Base-by-base conservation (phyloP, 2,888 invertebrate species). In the Microctonus brassicae region DNA sequence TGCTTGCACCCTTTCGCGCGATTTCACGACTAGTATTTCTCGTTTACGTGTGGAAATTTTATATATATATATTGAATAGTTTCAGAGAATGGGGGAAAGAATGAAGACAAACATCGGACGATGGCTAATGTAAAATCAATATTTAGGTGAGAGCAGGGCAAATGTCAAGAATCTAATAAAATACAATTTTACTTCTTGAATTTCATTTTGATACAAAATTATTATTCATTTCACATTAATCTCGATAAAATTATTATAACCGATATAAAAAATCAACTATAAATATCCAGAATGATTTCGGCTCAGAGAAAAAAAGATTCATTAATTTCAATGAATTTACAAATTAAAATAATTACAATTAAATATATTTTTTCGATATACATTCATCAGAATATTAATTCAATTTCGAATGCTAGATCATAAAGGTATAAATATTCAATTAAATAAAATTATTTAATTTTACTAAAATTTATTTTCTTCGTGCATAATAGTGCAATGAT, bases 91-190 rank as follows among this genome's bases (percentile, higher is more conserved):
- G 17, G 58, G 47, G 13, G 55, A 42, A 53, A 55, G 63, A 65
- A 72, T 75, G 65, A 78, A 77, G 65, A 75, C 75, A 73, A 75
- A 76, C 73, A 60, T 64, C 26, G 33, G 63, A 64, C 62, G 73
- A 61, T 64, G 67, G 67, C 77, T 82, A 83, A 82, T 82, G 82
- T 70, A 76, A 83, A 82, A 82, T 82, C 82, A 82, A 83, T 82
- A 78, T 76, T 70, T 61, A 67, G 67, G 70, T 75, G 73, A 65
- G 76, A 82, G 33, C 1, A 55, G 13, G 26, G 10, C 78, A 20
- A 17, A 36, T 2, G 33, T 60, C 13, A 20, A 5, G 17, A 33
- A 58, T 26, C 7, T n/a, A 33, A 17, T 58, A 26, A 58, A 58
- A 58, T 33, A 33, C 24, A 20, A 39, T n/a, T 11, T n/a, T 33